phyloP scores from a whole-genome alignment of 2,888 invertebrate genomes.

The Tortricodes alternella region DNA sequence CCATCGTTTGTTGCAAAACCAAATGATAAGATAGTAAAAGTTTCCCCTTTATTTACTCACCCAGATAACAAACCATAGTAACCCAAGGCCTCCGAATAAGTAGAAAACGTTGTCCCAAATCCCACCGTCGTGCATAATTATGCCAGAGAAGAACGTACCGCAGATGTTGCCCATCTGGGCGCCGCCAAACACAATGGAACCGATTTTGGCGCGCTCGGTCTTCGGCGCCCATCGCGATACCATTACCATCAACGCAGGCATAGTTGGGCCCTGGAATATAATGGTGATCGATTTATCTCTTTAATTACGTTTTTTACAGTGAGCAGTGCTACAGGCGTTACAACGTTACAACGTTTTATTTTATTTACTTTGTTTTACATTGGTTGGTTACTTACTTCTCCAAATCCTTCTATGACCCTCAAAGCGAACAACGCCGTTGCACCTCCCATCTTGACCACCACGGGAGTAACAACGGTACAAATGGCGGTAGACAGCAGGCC shows the following conservation, averaged over 20 bases:
- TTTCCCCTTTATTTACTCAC: constrained; percentile 54
- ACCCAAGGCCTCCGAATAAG: constrained; percentile 78
- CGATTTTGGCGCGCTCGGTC: constrained; percentile 79
- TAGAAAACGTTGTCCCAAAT: constrained; percentile 84
- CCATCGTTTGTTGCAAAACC: no score
- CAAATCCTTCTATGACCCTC: constrained; percentile 81
- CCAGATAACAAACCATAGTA: constrained; percentile 80
- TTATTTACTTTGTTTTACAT: not conserved
- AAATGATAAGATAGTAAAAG: no score
- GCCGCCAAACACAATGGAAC: constrained; percentile 83
- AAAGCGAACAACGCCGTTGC: constrained; percentile 80
- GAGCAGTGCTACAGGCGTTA: no score
- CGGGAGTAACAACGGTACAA: constrained; percentile 90
- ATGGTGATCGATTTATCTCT: no score
- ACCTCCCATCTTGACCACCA: constrained; percentile 83
- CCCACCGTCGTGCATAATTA: constrained; percentile 74
- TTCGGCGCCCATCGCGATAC: constrained; percentile 84
- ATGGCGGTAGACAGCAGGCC: constrained; percentile 91
- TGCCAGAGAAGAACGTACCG: constrained; percentile 77
- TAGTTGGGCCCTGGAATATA: constrained; percentile 79
- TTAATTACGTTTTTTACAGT: no score
- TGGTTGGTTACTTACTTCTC: constrained; percentile 82
- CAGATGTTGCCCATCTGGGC: constrained; percentile 82
- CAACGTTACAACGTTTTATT: no score
- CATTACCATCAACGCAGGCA: constrained; percentile 84